Percentiles rank a stretch among this genome's conserved stretches.
Evolutionary conservation across 2,797 vertebrate species (phyloP).

Genomic region (Hemibagrus guttatus): DNA sequence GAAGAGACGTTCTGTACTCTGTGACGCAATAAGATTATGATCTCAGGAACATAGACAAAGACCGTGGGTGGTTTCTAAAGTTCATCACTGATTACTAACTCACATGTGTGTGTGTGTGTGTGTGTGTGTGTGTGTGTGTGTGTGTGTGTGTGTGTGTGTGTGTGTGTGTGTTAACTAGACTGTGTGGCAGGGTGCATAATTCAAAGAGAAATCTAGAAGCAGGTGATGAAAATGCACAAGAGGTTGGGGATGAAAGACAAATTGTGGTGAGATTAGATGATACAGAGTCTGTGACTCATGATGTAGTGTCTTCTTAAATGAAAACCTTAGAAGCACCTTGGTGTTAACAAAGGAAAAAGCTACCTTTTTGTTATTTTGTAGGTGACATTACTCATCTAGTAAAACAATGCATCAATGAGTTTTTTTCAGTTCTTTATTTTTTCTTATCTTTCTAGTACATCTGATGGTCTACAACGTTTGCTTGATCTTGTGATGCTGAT

Average conservation of each 20-base stretch:
- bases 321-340: not conserved
- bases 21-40: conserved; percentile 63
- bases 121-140: conserved; percentile 37
- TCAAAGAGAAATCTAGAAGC: not conserved
- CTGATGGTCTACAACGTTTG: not conserved
- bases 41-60: conserved; percentile 53
- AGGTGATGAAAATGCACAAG: not conserved
- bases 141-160: conserved; percentile 8
- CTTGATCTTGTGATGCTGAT: not conserved
- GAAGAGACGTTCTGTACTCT: conserved; percentile 77
- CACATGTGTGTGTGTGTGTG: conserved; percentile 22
- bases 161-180: not conserved
- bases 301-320: not conserved
- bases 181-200: not conserved
- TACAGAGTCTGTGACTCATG: not conserved
- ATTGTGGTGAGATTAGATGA: conserved; percentile 1
- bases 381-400: not conserved
- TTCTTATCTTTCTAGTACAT: not conserved
- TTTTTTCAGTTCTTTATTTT: not conserved
- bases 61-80: conserved; percentile 44
- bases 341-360: not conserved
- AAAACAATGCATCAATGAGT: not conserved
- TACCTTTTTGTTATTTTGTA: not conserved
- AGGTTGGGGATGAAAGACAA: not conserved
- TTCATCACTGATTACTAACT: conserved; percentile 38